Conservation (phyloP, 37 sponge, comb jelly and placozoan genomes). For the Hormiphora californensis region DNA sequence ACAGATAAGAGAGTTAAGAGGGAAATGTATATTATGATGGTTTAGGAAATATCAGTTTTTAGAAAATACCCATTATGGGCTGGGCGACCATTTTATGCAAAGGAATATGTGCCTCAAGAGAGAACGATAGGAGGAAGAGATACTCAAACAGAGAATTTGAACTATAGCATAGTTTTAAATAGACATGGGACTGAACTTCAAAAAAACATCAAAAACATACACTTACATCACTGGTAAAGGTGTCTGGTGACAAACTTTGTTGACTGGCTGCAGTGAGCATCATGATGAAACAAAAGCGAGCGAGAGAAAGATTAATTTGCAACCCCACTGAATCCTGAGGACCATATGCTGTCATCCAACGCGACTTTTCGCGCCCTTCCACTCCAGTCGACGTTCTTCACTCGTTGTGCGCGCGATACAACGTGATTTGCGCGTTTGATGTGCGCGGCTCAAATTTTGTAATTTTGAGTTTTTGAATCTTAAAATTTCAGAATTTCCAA, state of each 20-base stretch:
- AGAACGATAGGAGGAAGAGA: not conserved
- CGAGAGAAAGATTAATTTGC: conserved; percentile 27
- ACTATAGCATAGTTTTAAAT: not conserved
- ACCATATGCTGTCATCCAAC: conserved; percentile 42
- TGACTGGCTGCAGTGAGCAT: conserved; percentile 29
- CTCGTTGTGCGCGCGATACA: not conserved
- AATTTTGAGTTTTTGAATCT: not conserved
- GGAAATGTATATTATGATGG: too few relatives aligned
- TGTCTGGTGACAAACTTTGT: conserved; percentile 41
- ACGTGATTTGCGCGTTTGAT: not conserved
- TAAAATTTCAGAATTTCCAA: too few relatives aligned
- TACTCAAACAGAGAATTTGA: not conserved
- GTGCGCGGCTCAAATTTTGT: not conserved
- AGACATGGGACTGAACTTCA: not conserved
- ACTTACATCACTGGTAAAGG: conserved; percentile 42
- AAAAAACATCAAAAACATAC: not conserved
- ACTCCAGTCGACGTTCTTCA: not conserved
- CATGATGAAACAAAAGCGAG: not conserved
- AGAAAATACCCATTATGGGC: too few relatives aligned
- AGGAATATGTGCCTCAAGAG: too few relatives aligned
- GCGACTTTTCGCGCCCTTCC: conserved; percentile 20
- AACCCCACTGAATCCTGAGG: not conserved
- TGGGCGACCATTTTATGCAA: too few relatives aligned
- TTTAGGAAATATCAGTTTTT: too few relatives aligned
- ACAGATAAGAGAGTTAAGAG: too few relatives aligned